phyloP scores from a whole-genome alignment of 2,888 invertebrate species.

The Steinernema hermaphroditum region DNA sequence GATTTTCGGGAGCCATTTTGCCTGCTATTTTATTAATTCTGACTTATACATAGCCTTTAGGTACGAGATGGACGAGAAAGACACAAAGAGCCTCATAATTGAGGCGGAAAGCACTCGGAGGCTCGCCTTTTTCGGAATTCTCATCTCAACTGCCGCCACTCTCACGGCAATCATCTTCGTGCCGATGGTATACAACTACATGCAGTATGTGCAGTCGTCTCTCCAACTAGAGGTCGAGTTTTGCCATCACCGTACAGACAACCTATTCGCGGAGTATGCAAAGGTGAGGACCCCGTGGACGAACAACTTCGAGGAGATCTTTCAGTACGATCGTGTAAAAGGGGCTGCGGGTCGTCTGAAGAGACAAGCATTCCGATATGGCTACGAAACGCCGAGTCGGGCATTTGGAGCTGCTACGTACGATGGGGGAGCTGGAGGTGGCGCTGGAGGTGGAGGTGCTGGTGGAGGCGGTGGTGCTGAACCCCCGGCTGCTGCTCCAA shows the following conservation, averaged over 20 bases:
- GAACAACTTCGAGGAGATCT: background rate
- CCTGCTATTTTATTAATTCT: background rate
- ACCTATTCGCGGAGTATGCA: background rate
- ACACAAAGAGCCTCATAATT: constrained; percentile 2
- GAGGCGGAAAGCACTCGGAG: constrained; percentile 20
- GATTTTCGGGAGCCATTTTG: background rate
- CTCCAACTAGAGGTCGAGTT: constrained; percentile 17
- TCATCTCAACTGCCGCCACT: constrained; percentile 15
- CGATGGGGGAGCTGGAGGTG: background rate
- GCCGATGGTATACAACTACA: constrained; percentile 27
- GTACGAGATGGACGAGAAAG: constrained; percentile 16
- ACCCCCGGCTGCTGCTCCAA: background rate
- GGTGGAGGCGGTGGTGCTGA: background rate
- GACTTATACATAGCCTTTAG: no score
- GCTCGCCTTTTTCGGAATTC: constrained; percentile 18
- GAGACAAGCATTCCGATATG: constrained; percentile 12
- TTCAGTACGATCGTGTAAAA: constrained; percentile 2
- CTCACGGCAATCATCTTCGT: constrained; percentile 25
- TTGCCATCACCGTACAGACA: constrained; percentile 11
- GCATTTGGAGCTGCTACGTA: constrained; percentile 20
- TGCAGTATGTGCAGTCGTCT: constrained; percentile 25
- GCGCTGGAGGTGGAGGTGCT: background rate
- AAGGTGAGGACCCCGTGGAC: background rate
- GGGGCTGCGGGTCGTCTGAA: constrained; percentile 11
- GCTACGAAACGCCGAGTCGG: constrained; percentile 16